Conservation (phyloP, 1,140 invertebrate species). For the Wiebesia pumilae region DNA sequence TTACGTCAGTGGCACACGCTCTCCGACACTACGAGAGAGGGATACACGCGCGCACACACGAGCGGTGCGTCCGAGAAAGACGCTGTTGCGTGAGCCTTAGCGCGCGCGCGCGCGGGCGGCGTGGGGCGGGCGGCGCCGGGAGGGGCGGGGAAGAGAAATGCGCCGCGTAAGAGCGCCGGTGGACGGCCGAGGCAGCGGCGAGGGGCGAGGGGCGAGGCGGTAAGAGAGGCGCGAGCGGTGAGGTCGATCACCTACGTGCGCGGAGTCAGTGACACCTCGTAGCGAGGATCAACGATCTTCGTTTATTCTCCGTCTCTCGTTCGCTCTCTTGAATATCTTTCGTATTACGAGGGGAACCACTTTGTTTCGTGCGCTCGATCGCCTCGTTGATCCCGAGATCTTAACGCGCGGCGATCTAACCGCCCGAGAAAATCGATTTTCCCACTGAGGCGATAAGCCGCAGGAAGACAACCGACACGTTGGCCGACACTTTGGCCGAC, state of each 20-base stretch:
- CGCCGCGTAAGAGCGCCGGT: constrained; percentile 50
- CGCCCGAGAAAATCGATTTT: not conserved
- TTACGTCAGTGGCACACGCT: constrained; percentile 73
- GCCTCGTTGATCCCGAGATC: not conserved
- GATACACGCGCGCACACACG: constrained; percentile 59
- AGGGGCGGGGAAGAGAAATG: constrained; percentile 49
- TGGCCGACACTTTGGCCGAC: too few relatives aligned
- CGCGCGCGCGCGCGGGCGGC: constrained; percentile 1
- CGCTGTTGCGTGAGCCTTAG: not conserved
- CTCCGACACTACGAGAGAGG: constrained; percentile 44
- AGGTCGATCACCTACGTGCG: constrained; percentile 76
- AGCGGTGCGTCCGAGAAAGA: not conserved
- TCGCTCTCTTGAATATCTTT: constrained; percentile 42
- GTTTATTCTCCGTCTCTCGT: constrained; percentile 21
- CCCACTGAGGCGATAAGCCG: not conserved
- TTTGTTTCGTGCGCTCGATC: not conserved
- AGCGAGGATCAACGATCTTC: constrained; percentile 64
- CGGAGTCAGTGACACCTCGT: constrained; percentile 75
- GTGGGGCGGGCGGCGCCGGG: constrained; percentile 39
- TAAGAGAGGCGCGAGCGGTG: constrained; percentile 53
- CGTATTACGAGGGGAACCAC: constrained; percentile 11
- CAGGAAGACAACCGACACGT: too few relatives aligned
- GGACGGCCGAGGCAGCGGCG: constrained; percentile 20
- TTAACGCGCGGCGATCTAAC: not conserved
- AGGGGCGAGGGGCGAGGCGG: constrained; percentile 41